These are phyloP conservation scores for Troides oblongomaculatus DNA, from an alignment of 2,888 invertebrate species.

Conservation along the genomic window DNA sequence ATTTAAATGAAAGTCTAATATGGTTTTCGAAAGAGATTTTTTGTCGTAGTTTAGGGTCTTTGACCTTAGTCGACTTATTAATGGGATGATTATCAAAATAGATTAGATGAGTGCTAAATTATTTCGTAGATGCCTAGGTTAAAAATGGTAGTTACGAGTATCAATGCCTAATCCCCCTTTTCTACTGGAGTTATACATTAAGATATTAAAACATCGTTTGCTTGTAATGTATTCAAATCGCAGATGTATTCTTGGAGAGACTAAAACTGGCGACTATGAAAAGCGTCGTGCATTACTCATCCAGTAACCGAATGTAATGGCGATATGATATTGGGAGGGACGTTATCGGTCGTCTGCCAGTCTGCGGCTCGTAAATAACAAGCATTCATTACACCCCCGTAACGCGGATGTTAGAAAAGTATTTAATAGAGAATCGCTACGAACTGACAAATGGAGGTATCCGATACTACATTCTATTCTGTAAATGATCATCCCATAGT, in stretches of 20 bases:
- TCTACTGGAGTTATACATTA: constrained; percentile 1
- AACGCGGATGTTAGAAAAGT: constrained; percentile 53
- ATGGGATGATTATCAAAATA: neutral
- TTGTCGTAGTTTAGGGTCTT: neutral
- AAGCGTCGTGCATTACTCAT: constrained; percentile 43
- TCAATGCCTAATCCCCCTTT: neutral
- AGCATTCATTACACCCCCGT: constrained; percentile 64
- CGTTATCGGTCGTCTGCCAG: constrained; percentile 63
- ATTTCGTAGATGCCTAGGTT: neutral
- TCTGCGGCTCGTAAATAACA: constrained; percentile 65
- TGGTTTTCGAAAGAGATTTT: neutral
- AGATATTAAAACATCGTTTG: constrained; percentile 15
- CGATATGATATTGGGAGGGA: constrained; percentile 63
- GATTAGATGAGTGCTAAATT: neutral
- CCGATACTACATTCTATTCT: neutral
- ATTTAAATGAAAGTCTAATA: neutral
- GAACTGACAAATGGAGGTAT: constrained; percentile 39
- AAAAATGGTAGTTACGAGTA: neutral
- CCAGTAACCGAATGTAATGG: constrained; percentile 60
- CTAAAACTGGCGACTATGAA: constrained; percentile 17
- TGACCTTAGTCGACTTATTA: neutral
- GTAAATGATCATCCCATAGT: no score
- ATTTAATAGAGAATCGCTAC: constrained; percentile 51
- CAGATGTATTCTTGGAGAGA: constrained; percentile 24
- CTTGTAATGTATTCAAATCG: constrained; percentile 15